These are phyloP conservation scores for Autographa gamma DNA, from an alignment of 2,888 invertebrate species.

Conservation along the genomic window DNA sequence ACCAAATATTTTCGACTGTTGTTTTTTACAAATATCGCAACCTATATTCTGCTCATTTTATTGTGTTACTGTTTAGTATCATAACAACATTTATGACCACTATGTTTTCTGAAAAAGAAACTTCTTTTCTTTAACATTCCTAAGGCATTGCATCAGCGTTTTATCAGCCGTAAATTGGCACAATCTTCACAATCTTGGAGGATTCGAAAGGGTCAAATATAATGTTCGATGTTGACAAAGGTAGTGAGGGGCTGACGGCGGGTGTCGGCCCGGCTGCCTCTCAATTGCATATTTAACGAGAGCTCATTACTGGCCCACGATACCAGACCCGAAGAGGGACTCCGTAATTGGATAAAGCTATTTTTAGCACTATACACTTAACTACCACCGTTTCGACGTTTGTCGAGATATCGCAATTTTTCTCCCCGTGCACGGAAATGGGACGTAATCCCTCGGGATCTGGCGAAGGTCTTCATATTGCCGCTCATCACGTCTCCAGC, in stretches of 20 bases:
- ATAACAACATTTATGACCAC: neutral
- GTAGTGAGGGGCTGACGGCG: constrained; percentile 39
- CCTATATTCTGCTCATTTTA: too few relatives aligned
- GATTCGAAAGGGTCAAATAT: constrained; percentile 30
- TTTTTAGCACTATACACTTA: constrained; percentile 47
- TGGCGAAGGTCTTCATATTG: constrained; percentile 35
- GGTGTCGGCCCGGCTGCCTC: constrained; percentile 27
- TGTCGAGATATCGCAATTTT: constrained; percentile 37
- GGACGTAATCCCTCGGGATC: constrained; percentile 39
- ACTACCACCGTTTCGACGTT: constrained; percentile 28
- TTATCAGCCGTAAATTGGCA: constrained; percentile 33
- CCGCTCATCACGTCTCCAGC: constrained; percentile 33
- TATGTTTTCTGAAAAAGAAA: neutral
- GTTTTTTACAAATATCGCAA: too few relatives aligned
- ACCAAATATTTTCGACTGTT: too few relatives aligned
- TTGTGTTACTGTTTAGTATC: too few relatives aligned
- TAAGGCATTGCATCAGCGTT: constrained; percentile 5
- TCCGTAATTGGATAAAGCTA: constrained; percentile 57
- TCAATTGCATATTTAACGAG: constrained; percentile 78
- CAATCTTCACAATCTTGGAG: constrained; percentile 32
- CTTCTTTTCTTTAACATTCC: neutral
- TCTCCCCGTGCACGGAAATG: constrained; percentile 20
- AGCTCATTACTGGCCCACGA: constrained; percentile 64
- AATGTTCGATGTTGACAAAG: constrained; percentile 47
- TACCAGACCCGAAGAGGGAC: constrained; percentile 44